Evolutionary conservation across 2,113 vertebrate species (phyloP).

Genomic region (Setophaga coronata): DNA sequence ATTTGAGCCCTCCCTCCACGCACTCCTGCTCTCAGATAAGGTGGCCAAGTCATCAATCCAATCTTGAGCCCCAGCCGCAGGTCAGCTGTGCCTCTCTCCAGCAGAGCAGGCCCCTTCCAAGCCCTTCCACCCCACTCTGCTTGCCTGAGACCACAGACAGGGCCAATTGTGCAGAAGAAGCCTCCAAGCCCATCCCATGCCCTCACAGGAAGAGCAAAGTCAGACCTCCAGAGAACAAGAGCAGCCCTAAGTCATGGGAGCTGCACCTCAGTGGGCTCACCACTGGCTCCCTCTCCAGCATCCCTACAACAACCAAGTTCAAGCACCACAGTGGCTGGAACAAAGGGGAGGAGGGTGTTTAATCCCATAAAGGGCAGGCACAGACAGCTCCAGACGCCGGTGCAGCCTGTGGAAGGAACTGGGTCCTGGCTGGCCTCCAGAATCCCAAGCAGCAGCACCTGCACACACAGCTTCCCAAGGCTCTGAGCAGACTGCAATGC

Average conservation of each 20-base stretch:
- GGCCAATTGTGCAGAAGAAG: background rate
- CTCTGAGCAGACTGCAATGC: background rate
- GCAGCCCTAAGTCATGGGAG: background rate
- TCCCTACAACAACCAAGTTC: background rate
- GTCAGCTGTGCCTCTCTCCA: background rate
- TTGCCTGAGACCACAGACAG: background rate
- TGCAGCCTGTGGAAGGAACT: background rate
- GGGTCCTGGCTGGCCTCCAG: background rate
- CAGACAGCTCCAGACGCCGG: accelerated
- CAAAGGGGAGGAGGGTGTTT: background rate
- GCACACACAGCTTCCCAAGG: background rate
- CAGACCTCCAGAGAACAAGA: background rate
- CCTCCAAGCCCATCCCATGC: background rate
- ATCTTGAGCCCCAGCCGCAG: background rate
- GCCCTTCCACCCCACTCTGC: background rate
- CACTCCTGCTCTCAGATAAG: background rate
- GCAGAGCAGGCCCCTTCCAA: background rate
- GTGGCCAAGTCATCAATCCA: background rate
- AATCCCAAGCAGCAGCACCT: slow-evolving; percentile 11
- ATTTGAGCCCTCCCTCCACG: background rate
- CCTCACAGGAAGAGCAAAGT: background rate
- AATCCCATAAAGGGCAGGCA: background rate
- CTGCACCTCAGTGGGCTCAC: background rate
- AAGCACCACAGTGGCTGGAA: background rate
- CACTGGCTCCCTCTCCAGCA: background rate